Evolutionary conservation across 2,888 invertebrate species (phyloP).

Genomic region (Sericinus montela): DNA sequence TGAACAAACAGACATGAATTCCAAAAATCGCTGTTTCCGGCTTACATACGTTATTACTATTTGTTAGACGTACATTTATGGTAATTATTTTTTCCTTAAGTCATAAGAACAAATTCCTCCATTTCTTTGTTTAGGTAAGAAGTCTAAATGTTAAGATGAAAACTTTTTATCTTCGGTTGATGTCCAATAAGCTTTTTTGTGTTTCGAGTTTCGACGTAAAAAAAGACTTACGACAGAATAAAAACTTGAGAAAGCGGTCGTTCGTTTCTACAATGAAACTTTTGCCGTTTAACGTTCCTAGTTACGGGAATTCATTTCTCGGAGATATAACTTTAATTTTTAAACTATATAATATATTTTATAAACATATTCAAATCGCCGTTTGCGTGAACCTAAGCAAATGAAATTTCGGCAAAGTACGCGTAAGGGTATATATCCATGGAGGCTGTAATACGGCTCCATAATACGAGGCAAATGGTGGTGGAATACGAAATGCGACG

Average conservation of each 20-base stretch:
- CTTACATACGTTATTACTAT: no score
- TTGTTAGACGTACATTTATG: not conserved
- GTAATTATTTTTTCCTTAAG: not conserved
- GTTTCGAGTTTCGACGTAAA: slow-evolving; percentile 16
- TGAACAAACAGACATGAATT: no score
- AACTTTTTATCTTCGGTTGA: slow-evolving; percentile 17
- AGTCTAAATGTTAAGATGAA: slow-evolving; percentile 5
- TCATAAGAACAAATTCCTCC: slow-evolving; percentile 1
- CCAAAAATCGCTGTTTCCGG: no score
- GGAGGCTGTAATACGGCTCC: slow-evolving; percentile 24
- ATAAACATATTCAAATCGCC: slow-evolving; percentile 54
- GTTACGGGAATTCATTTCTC: slow-evolving; percentile 43
- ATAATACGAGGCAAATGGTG: slow-evolving; percentile 34
- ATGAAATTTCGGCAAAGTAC: slow-evolving; percentile 41
- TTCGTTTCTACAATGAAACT: slow-evolving; percentile 27
- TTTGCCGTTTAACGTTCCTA: slow-evolving; percentile 34
- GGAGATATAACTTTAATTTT: slow-evolving; percentile 26
- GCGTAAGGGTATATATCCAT: slow-evolving; percentile 25
- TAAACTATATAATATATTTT: slow-evolving; percentile 34
- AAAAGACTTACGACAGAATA: slow-evolving; percentile 13
- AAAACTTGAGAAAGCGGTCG: slow-evolving; percentile 17
- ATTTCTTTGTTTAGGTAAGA: slow-evolving; percentile 2
- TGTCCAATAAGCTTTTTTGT: slow-evolving; percentile 19
- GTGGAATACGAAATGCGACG: slow-evolving; percentile 38
- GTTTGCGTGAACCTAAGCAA: slow-evolving; percentile 53